Evolutionary conservation across 2,113 vertebrate genomes (phyloP).

Genomic region (Notarius quadriscutis): DNA sequence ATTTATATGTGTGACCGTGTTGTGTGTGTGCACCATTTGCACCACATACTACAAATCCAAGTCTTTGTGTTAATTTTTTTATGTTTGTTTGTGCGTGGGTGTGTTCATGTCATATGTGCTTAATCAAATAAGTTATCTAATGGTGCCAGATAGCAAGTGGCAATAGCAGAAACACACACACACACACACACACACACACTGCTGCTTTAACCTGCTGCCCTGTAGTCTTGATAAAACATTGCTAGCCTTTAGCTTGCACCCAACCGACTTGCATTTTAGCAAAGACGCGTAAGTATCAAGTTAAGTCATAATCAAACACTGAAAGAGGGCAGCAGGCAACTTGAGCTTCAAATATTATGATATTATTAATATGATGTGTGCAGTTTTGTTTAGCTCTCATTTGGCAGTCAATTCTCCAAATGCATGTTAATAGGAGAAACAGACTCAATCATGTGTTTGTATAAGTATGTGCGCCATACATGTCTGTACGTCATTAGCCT

Average conservation of each 20-base stretch:
- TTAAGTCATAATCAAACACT: conserved; percentile 28
- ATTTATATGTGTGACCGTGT: conserved; percentile 40
- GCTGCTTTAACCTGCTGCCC: conserved; percentile 66
- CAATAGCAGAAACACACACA: conserved; percentile 27
- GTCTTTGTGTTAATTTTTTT: conserved; percentile 48
- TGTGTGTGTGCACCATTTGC: conserved; percentile 54
- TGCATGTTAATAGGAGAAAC: conserved; percentile 60
- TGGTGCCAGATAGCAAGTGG: conserved; percentile 21
- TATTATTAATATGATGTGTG: conserved; percentile 24
- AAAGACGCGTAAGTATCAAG: conserved; percentile 26
- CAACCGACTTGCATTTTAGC: conserved; percentile 30
- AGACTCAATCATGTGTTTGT: conserved; percentile 42
- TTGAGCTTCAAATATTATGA: conserved; percentile 21
- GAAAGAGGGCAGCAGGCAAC: conserved; percentile 5
- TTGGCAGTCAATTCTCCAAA: conserved; percentile 60
- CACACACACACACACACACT: conserved; percentile 17
- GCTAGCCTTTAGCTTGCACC: conserved; percentile 20
- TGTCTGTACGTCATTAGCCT: conserved; percentile 69
- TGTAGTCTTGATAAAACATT: conserved; percentile 45
- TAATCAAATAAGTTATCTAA: conserved; percentile 64
- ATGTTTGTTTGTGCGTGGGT: conserved; percentile 19
- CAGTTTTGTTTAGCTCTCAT: conserved; percentile 48
- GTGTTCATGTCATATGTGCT: conserved; percentile 58
- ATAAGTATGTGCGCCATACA: conserved; percentile 50
- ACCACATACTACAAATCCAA: conserved; percentile 35